A percentile compares a stretch with the other conserved stretches of the same genome.
Evolutionary conservation across 2,797 vertebrate species (phyloP).

Genomic region (Muscicapa comitata): DNA sequence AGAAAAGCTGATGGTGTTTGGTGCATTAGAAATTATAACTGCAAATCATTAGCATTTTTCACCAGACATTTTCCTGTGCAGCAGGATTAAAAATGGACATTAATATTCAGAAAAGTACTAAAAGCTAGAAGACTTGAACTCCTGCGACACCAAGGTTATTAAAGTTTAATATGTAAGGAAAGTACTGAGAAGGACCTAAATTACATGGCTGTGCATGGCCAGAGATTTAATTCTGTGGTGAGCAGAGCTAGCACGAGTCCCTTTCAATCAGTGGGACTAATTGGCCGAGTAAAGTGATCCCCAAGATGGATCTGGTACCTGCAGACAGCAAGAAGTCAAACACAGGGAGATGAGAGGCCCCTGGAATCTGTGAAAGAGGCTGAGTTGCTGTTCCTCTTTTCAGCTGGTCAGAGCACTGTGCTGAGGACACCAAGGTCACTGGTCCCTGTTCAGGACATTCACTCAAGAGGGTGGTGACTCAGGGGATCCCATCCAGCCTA

Average conservation of each 20-base stretch:
- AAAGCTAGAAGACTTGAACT: neutral
- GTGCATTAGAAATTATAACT: neutral
- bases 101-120: no score
- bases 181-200: neutral
- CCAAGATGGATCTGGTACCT: neutral
- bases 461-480: neutral
- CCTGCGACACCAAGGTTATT: neutral
- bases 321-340: neutral
- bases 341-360: neutral
- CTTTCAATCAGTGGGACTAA: neutral
- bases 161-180: neutral
- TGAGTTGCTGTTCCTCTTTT: neutral
- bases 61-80: neutral
- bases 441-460: fast-evolving
- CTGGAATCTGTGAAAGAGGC: neutral
- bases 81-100: neutral
- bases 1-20: neutral
- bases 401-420: neutral
- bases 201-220: neutral
- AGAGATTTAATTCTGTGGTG: neutral
- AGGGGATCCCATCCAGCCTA: neutral
- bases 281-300: neutral
- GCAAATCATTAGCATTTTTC: neutral
- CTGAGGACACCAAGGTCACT: fast-evolving
- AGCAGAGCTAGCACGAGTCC: neutral